Base-by-base conservation (phyloP, 2,113 vertebrate genomes). In the Neolamprologus brichardi region DNA sequence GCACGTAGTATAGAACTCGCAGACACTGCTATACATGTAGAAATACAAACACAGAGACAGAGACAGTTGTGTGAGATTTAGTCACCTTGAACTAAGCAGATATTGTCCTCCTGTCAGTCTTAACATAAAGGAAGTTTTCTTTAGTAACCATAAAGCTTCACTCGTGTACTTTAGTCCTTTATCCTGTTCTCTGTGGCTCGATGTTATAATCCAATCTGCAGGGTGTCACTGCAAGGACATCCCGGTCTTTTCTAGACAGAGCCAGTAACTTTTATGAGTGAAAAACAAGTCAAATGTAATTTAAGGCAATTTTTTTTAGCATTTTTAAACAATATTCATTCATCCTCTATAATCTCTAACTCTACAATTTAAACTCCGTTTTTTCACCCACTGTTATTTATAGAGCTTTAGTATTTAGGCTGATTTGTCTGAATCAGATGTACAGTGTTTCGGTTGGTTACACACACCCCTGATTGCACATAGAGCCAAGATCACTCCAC, bases 1-100 rank as follows among this genome's bases (percentile, higher is more conserved):
- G 78, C 90, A 91, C 80, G 80, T 89, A 85, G 79, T 84, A 64
- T 88, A 83, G 90, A 77, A 85, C 83, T 81, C 46, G 25, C 85
- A 82, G 81, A 84, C 58, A 72, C 62, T 82, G 23, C 28, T 37
- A 32, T 72, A 89, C 79, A 84, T 82, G 51, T 53, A 84, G 87
- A 58, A 89, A 83, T 44, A 88, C 77, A 75, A 72, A 84, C 58
- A 32, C 62, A 39, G 46, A 34, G 44, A 58, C 28, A 67, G 1
- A n/a, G 51, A 58, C 1, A 14, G 7, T 46, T 13, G 46, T 62
- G 53, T 58, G 72, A 64, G 91, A 90, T 83, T 87, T 79, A 72
- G 44, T 53, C 78, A 30, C 14, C 78, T 53, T 80, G 34, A 85
- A 78, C 78, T 41, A 60, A 58, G 28, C 70, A 64, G 79, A 84